Base-by-base conservation (phyloP, 2,888 invertebrate genomes). In the Dolomedes plantarius region DNA sequence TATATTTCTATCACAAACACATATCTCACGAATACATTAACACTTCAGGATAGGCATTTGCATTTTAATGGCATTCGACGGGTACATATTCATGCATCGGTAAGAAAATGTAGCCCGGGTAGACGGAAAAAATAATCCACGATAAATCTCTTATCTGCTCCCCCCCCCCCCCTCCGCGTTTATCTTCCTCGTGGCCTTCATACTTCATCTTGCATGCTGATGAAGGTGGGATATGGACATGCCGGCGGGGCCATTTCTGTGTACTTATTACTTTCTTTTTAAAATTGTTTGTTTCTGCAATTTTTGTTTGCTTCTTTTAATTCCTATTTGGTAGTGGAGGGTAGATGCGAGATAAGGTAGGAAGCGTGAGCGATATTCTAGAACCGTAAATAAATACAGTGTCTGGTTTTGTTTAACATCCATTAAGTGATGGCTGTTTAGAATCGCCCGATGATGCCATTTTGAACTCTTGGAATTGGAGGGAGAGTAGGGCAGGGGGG, bases 401-500 rank as follows among this genome's bases (percentile, higher is more conserved):
- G 67, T 74, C 74, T 74, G 81, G 56, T 62, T 74, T 81, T 81
- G 81, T 73, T 81, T 81, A 74, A 73, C 81, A 74, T 74, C 74
- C 67, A 74, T 81, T 81, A 68, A 50, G 68, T 36, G 5, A 56
- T 74, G 68, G 56, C 74, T 68, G 67, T 74, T 74, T 69, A 56
- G 1, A 56, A 56, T 56, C 56, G 23, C 23, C 11, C 56, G 1
- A 19, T 11, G 23, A 16, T 56, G 23, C 23, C 11, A 23, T 3
- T 56, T 56, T 56, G 56, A 56, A 56, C 56, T 23, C 23, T 56
- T 11, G 23, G 23, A 56, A 74, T 80, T 73, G 2, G 41, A 9
- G 41, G 16, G 16, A 46, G 11, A 11, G 7, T 5, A n/a, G n/a
- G n/a, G n/a, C n/a, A n/a, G n/a, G n/a, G n/a, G n/a, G 41, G 46